Percentiles rank a stretch among this genome's conserved stretches.
Evolutionary conservation across 2,888 invertebrate genomes (phyloP).

Genomic region (Laothoe populi): DNA sequence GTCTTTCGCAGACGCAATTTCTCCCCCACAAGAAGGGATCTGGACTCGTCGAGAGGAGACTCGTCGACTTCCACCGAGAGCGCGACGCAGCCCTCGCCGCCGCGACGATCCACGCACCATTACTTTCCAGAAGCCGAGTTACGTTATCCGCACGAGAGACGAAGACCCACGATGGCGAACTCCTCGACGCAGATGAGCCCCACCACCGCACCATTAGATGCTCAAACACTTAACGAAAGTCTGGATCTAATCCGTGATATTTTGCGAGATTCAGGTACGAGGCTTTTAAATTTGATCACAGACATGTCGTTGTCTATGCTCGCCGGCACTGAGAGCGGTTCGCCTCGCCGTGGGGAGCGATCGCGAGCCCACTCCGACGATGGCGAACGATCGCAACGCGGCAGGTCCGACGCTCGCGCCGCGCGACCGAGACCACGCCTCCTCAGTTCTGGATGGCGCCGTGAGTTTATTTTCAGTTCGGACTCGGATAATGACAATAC

Average conservation of each 20-base stretch:
- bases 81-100: constrained; percentile 36
- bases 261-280: constrained; percentile 76
- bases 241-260: constrained; percentile 78
- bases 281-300: constrained; percentile 75
- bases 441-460: constrained; percentile 54
- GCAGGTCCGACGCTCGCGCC: constrained; percentile 26
- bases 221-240: constrained; percentile 75
- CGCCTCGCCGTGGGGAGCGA: constrained; percentile 47
- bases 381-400: constrained; percentile 47
- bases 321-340: constrained; percentile 60
- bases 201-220: constrained; percentile 60
- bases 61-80: constrained; percentile 33
- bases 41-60: constrained; percentile 32
- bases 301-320: constrained; percentile 75
- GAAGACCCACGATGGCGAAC: constrained; percentile 53
- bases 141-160: constrained; percentile 42
- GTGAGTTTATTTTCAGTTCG: constrained; percentile 65
- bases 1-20: constrained; percentile 54
- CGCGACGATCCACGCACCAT: constrained; percentile 32
- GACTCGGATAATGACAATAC: constrained; percentile 76
- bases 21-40: constrained; percentile 43
- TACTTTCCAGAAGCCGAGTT: constrained; percentile 38
- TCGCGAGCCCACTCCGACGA: constrained; percentile 60
- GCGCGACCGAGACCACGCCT: constrained; percentile 50
- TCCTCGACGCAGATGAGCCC: constrained; percentile 67